Evolutionary conservation across 2,888 invertebrate genomes (phyloP), one percentile per base, ranked within the genome.

Genomic region (Eubasilissa splendida): DNA sequence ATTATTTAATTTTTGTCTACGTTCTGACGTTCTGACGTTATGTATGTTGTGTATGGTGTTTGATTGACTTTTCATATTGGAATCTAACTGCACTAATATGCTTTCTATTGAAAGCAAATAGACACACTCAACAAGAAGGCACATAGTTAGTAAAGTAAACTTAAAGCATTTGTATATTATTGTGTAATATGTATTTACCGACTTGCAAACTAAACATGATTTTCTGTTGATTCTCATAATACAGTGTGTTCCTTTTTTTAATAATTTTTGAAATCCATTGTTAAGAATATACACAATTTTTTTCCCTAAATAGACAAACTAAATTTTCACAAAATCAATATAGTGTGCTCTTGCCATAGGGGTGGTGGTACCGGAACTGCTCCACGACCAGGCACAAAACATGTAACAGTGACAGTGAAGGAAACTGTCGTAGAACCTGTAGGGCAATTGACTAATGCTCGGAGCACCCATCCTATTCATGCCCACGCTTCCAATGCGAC

Each of bases 401-500:
- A 92, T 83, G 90, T 92, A 84, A 91, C 91, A 14, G 91, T 92
- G 66, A 91, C 91, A 0, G 91, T 91, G 0, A 90, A 91, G 84
- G 91, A 91, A 86, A 91, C 91, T 1, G 90, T 91, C 81, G 91
- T 91, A 83, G 91, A 91, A 84, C 90, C 91, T 0, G 89, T 90
- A n/a, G 81, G 53, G 56, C 88, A 86, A 82, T 86, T 87, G 50
- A 88, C 22, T 22, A 33, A 42, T 11, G 33, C 33, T 42, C 58
- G 58, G 4, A n/a, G 12, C 58, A 81, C 86, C n/a, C 87, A 87
- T 11, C 85, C 85, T 83, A 89, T 88, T 82, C 91, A 88, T 85
- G 70, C 83, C 8, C 90, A 90, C 80, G 96, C 97, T 33, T 97
- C 97, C 76, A 95, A 96, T 82, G 98, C 98, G 56, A 98, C 98